Base-by-base conservation (phyloP, 2,797 vertebrate species). In the Erethizon dorsatum region DNA sequence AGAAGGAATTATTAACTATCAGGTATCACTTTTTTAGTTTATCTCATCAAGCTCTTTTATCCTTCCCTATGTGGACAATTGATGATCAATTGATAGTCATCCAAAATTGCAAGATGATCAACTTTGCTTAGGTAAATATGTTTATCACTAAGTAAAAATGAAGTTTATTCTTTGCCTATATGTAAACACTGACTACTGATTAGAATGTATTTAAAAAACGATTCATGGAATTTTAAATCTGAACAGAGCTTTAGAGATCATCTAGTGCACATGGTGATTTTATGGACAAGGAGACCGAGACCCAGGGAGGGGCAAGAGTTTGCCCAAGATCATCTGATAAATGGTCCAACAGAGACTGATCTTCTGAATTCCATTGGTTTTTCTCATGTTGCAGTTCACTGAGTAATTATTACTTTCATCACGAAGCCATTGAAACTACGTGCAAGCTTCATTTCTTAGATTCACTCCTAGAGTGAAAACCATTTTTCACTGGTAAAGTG, bases 401-500 rank as follows among this genome's bases (percentile, higher is more conserved):
- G 82, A 92, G 54, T 63, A 56, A 92, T 97, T 80, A 65, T 24
- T 28, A 0, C 56, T 80, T 85, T 83, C 26, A 65, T 75, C 85
- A 50, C n/a, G 26, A 26, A 18, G 61, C 52, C 41, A 12, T 82
- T 88, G 93, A 65, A 78, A 67, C 20, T 13, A 63, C 71, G 61
- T 78, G 59, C 13, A 0, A 20, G 22, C 92, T 87, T 94, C 63
- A 65, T 61, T 91, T 84, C 92, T 95, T 79, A 84, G 56, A 88
- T 57, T 95, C 47, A 20, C 79, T 95, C 41, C 52, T 14, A 1
- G 28, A 54, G 88, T n/a, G 50, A 71, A 85, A 80, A 84, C 24
- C 50, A 69, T 94, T 95, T 97, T 97, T 97, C 89, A 80, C n/a
- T 24, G 45, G 77, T 59, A 47, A 87, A 59, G 83, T 92, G 94